A percentile compares a stretch with the other conserved stretches of the same genome.
Conservation (phyloP, 2,797 vertebrate genomes). For the Megalops cyprinoides region DNA sequence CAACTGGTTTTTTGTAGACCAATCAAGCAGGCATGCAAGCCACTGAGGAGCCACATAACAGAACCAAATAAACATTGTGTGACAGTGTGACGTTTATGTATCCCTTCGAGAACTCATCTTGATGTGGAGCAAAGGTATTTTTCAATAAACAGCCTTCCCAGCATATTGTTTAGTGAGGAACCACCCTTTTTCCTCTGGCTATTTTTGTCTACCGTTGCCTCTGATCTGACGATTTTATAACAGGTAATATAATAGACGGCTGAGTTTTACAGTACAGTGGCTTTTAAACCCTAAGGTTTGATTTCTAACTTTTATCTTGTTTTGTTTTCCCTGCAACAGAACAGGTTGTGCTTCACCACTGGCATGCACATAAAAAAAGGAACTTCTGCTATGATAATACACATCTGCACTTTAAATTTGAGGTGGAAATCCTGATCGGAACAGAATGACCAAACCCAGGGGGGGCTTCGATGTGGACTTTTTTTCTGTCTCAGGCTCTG, state of each 20-base stretch:
- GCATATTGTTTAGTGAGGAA: not conserved
- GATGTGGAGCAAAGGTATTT: slow-evolving; percentile 21
- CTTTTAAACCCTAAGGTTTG: slow-evolving; percentile 23
- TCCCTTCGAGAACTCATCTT: slow-evolving; percentile 15
- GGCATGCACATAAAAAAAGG: not conserved
- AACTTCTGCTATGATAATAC: not conserved
- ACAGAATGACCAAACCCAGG: not conserved
- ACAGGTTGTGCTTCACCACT: slow-evolving; percentile 18
- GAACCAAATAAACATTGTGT: slow-evolving; percentile 38
- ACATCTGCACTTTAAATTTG: slow-evolving; percentile 20
- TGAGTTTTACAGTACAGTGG: slow-evolving; percentile 30
- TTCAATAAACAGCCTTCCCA: slow-evolving; percentile 18
- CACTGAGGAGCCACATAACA: slow-evolving; percentile 27
- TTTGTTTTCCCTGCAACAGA: slow-evolving; percentile 17
- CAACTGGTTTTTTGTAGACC: slow-evolving; percentile 31
- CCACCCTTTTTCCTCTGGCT: not conserved
- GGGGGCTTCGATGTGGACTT: not conserved
- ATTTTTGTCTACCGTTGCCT: not conserved
- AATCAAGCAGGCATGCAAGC: slow-evolving; percentile 34
- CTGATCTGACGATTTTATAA: slow-evolving; percentile 35
- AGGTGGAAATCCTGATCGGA: not conserved
- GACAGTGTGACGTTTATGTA: slow-evolving; percentile 46
- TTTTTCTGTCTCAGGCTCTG: not conserved
- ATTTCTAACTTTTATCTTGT: slow-evolving; percentile 31
- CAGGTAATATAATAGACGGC: slow-evolving; percentile 42